These are phyloP conservation scores for Odontothrips loti DNA, from an alignment of 2,888 invertebrate species.

Conservation along the genomic window DNA sequence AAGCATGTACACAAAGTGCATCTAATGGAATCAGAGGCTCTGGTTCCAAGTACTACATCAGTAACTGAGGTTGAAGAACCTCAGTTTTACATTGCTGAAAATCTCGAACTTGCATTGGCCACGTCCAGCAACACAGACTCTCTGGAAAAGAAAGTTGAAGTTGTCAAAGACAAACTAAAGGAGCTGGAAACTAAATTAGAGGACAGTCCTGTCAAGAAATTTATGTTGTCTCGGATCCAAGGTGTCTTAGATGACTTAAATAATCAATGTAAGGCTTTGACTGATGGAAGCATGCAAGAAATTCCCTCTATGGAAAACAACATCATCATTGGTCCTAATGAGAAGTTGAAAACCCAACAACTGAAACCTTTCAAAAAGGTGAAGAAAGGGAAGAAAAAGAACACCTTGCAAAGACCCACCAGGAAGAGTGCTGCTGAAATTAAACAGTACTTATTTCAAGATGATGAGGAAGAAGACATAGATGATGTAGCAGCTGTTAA, in stretches of 20 bases:
- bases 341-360: background rate
- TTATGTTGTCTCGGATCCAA: background rate
- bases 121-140: background rate
- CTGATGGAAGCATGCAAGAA: background rate
- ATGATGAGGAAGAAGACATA: background rate
- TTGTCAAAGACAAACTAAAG: background rate
- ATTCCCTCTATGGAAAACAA: background rate
- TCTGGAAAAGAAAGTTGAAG: background rate
- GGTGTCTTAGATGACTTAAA: background rate
- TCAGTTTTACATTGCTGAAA: background rate
- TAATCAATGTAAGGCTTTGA: background rate
- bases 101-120: background rate
- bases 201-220: background rate
- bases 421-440: background rate
- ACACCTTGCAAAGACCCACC: background rate
- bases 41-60: background rate
- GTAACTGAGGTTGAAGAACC: background rate
- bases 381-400: background rate
- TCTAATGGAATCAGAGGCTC: background rate
- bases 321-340: background rate
- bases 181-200: background rate
- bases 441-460: background rate
- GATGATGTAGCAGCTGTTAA: background rate
- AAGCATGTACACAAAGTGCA: background rate
- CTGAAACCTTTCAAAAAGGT: background rate